A percentile compares a stretch with the other conserved stretches of the same genome.
Conservation (phyloP, 2,113 vertebrate genomes). For the Oxygymnocypris stewartii region DNA sequence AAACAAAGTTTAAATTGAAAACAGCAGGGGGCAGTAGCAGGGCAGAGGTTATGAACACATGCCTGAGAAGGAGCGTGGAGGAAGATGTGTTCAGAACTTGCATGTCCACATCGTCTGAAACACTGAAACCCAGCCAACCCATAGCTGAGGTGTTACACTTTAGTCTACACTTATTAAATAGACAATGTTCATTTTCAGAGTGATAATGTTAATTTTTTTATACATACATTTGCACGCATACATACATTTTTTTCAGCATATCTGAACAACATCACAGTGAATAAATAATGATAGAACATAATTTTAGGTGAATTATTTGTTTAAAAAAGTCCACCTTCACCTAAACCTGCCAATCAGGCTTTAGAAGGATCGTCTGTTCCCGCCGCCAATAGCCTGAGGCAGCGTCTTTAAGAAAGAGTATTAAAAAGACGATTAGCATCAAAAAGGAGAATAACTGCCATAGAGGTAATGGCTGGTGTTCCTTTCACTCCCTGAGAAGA, state of each 20-base stretch:
- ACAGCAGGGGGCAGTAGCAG: slow-evolving; percentile 70
- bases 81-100: background rate
- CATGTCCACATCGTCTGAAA: background rate
- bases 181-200: background rate
- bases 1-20: background rate
- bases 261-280: background rate
- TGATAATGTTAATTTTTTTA: background rate
- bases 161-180: background rate
- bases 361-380: background rate
- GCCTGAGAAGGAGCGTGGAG: background rate
- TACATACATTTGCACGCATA: no score
- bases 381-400: background rate
- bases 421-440: no score
- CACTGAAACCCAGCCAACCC: background rate
- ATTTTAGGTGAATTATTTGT: background rate
- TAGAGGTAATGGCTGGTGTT: background rate
- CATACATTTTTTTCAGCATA: no score
- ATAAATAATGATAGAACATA: background rate
- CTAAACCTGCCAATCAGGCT: background rate
- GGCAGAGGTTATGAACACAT: slow-evolving; percentile 42
- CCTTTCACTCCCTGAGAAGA: background rate
- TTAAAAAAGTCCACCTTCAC: background rate
- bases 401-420: background rate
- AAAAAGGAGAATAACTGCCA: background rate
- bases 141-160: background rate